A percentile compares a stretch with the other conserved stretches of the same genome.
These are phyloP conservation scores for Drosophila nannoptera DNA, from an alignment of 1,140 invertebrate genomes.

Conservation along the genomic window DNA sequence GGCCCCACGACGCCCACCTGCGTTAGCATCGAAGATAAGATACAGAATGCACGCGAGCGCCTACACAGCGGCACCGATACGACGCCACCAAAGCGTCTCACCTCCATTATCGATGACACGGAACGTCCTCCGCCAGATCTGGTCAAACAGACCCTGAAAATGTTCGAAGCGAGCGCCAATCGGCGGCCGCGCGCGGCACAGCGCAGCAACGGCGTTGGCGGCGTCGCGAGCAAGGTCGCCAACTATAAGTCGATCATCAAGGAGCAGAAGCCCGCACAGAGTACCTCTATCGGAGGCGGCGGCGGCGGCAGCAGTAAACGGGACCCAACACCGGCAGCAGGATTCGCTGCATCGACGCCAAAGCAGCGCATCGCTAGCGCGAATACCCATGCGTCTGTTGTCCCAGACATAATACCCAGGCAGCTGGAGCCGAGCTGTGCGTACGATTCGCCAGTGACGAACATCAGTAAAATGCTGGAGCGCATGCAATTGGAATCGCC, in stretches of 20 bases:
- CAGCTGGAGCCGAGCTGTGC: conserved; percentile 31
- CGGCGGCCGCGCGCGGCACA: conserved; percentile 76
- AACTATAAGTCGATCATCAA: conserved; percentile 84
- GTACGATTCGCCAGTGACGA: conserved; percentile 47
- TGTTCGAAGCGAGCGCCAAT: conserved; percentile 88
- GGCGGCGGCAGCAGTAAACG: conserved; percentile 6
- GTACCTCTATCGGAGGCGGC: conserved; percentile 8
- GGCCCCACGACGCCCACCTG: conserved; percentile 33
- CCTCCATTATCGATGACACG: conserved; percentile 86
- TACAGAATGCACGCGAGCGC: conserved; percentile 68
- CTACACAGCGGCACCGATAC: conserved; percentile 69
- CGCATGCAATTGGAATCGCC: conserved; percentile 49
- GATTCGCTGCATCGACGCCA: conserved; percentile 57
- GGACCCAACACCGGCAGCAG: conserved; percentile 4
- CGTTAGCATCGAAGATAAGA: conserved; percentile 79
- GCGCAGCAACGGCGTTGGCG: conserved; percentile 81
- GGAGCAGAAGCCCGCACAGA: conserved; percentile 67
- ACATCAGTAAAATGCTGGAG: conserved; percentile 44
- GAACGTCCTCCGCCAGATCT: conserved; percentile 91
- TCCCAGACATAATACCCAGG: conserved; percentile 58
- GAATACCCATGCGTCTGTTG: conserved; percentile 23
- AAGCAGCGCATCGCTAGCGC: conserved; percentile 28
- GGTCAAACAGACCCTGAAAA: conserved; percentile 89
- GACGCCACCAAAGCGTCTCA: conserved; percentile 82
- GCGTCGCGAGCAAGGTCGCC: conserved; percentile 84